These are phyloP conservation scores for Macrotrachela quadricornifera DNA, from an alignment of 1,140 invertebrate genomes.

Conservation along the genomic window DNA sequence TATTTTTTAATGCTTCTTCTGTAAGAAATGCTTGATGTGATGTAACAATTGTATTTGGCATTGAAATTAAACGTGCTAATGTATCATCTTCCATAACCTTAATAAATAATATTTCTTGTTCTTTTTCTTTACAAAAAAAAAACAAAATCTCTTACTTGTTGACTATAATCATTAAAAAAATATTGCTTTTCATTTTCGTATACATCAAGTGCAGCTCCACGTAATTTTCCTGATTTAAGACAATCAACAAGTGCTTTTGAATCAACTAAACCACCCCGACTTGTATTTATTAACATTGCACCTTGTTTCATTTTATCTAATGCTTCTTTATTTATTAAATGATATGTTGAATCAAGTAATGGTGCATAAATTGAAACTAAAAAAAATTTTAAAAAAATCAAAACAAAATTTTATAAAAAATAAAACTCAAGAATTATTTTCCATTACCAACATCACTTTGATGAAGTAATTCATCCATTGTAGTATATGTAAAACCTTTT, in stretches of 20 bases:
- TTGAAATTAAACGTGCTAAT: background rate
- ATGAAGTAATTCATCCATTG: background rate
- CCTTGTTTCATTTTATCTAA: conserved; percentile 5
- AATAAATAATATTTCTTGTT: too few species aligned
- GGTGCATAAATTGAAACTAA: conserved; percentile 1
- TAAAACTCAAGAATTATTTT: too few species aligned
- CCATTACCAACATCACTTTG: background rate
- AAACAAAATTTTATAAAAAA: too few species aligned
- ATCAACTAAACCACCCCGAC: conserved; percentile 2
- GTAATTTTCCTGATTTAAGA: conserved; percentile 4
- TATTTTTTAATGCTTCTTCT: conserved; percentile 3
- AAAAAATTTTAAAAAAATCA: too few species aligned
- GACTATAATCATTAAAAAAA: background rate
- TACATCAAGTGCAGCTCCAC: conserved; percentile 6
- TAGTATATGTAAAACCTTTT: background rate
- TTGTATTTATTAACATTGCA: background rate
- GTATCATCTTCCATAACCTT: background rate
- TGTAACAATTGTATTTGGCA: conserved; percentile 3
- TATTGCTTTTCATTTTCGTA: conserved; percentile 7
- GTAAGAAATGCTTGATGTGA: conserved; percentile 7
- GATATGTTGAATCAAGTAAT: background rate
- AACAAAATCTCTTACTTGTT: too few species aligned
- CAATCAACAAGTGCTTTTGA: background rate
- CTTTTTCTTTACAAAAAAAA: too few species aligned
- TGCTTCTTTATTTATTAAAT: background rate